phyloP scores from a whole-genome alignment of 2,888 invertebrate species.

The Apamea anceps region DNA sequence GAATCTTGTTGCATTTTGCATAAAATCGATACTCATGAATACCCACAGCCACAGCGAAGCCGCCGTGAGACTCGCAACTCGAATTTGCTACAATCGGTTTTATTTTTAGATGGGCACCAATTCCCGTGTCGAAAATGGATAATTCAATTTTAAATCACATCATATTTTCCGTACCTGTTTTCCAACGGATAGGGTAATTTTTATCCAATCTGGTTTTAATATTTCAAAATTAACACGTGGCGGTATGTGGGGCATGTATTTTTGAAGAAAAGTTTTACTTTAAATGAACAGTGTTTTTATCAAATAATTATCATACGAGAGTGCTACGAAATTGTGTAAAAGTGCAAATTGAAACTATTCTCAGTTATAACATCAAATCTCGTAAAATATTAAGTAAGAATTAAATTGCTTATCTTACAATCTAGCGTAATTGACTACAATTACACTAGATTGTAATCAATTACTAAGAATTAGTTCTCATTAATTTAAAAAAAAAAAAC shows the following conservation, averaged over 20 bases:
- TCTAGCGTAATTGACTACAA: neutral
- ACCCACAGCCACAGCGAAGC: constrained; percentile 79
- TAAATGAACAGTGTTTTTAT: neutral
- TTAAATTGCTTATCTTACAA: neutral
- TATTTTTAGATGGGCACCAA: constrained; percentile 81
- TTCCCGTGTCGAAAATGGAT: constrained; percentile 71
- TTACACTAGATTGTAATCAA: neutral
- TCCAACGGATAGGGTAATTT: constrained; percentile 34
- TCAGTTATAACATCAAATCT: neutral
- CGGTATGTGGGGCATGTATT: neutral
- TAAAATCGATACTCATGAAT: constrained; percentile 90
- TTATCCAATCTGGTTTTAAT: constrained; percentile 46
- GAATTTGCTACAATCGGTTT: constrained; percentile 82
- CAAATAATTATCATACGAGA: neutral
- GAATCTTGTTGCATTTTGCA: constrained; percentile 90
- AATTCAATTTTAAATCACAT: constrained; percentile 74
- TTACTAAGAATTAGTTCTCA: neutral
- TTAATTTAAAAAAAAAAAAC: neutral
- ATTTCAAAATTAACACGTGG: constrained; percentile 27
- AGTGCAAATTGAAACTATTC: neutral
- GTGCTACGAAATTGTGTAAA: neutral
- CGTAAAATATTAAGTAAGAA: neutral
- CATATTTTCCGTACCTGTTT: constrained; percentile 49
- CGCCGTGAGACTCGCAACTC: constrained; percentile 81
- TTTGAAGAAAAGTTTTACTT: constrained; percentile 3